Conservation (phyloP, 2,888 invertebrate species). For the Dasysyrphus albostriatus region DNA sequence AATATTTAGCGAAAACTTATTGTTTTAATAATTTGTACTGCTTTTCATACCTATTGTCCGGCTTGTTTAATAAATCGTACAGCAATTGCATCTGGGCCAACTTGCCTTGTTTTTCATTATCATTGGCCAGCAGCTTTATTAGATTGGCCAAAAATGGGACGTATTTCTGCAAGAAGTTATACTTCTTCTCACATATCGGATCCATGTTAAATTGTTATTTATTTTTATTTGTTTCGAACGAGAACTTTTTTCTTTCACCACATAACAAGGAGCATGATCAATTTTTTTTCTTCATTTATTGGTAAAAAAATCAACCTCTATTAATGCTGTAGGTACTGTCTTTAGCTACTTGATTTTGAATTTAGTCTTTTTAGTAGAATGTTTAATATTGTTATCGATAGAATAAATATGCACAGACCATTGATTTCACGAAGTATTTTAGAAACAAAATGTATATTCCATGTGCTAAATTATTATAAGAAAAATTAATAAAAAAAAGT, state of each 20-base stretch:
- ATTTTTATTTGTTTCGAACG: conserved; percentile 19
- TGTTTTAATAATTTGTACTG: neutral
- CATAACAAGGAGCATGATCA: conserved; percentile 37
- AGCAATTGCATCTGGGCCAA: conserved; percentile 70
- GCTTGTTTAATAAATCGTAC: conserved; percentile 64
- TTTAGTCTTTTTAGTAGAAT: neutral
- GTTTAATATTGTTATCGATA: neutral
- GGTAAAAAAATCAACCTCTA: neutral
- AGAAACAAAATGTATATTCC: conserved; percentile 22
- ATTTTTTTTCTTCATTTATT: conserved; percentile 12
- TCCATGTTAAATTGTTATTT: conserved; percentile 47
- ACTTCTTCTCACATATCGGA: conserved; percentile 73
- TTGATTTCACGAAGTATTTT: conserved; percentile 5
- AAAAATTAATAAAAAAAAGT: conserved; percentile 56
- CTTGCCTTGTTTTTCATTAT: conserved; percentile 62
- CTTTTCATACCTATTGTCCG: conserved; percentile 59
- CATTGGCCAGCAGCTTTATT: conserved; percentile 65
- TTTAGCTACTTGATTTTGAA: neutral
- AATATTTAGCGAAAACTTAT: neutral
- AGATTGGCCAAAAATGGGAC: conserved; percentile 76
- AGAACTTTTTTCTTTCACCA: conserved; percentile 22
- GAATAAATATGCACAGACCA: neutral
- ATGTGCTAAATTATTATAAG: conserved; percentile 40
- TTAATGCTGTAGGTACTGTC: neutral
- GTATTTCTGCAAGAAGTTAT: conserved; percentile 77